phyloP scores from a whole-genome alignment of 2,888 invertebrate species.

The Eupithecia pulchellata region DNA sequence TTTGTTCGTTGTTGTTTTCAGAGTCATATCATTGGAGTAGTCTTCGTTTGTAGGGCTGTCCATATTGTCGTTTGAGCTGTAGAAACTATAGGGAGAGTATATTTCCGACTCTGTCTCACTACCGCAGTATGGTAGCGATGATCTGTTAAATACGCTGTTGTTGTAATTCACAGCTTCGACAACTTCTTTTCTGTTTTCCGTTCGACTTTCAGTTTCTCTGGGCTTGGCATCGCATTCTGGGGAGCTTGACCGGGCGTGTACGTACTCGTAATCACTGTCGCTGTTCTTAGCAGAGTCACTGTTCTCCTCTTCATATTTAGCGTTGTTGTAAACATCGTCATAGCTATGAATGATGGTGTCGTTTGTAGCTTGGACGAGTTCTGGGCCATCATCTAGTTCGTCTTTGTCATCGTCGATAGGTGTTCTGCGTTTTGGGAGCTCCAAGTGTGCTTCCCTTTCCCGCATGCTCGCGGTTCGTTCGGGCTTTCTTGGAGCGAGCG shows the following conservation, averaged over 20 bases:
- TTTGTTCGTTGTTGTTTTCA: constrained; percentile 85
- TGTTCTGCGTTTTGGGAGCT: constrained; percentile 82
- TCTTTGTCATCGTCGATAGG: constrained; percentile 84
- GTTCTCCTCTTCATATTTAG: constrained; percentile 78
- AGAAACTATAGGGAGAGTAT: constrained; percentile 93
- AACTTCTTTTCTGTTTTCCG: constrained; percentile 65
- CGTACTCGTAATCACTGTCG: constrained; percentile 88
- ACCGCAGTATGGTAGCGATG: constrained; percentile 92
- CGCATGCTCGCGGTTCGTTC: constrained; percentile 95
- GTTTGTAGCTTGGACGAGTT: constrained; percentile 78
- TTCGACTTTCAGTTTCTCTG: constrained; percentile 63
- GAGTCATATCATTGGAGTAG: constrained; percentile 75
- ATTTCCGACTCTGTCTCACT: constrained; percentile 94
- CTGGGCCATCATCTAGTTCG: constrained; percentile 74
- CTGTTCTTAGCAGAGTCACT: constrained; percentile 81
- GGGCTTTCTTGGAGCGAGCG: constrained; percentile 92
- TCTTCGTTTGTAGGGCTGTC: constrained; percentile 75
- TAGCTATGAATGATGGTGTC: constrained; percentile 79
- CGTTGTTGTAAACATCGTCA: constrained; percentile 79
- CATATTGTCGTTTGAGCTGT: constrained; percentile 86
- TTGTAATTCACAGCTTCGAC: constrained; percentile 84
- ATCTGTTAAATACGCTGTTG: constrained; percentile 85
- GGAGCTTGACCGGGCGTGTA: constrained; percentile 87
- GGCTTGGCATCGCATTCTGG: constrained; percentile 88
- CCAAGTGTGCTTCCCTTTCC: constrained; percentile 89